Evolutionary conservation across 2,113 vertebrate species (phyloP).

Genomic region (Siniperca knerii): DNA sequence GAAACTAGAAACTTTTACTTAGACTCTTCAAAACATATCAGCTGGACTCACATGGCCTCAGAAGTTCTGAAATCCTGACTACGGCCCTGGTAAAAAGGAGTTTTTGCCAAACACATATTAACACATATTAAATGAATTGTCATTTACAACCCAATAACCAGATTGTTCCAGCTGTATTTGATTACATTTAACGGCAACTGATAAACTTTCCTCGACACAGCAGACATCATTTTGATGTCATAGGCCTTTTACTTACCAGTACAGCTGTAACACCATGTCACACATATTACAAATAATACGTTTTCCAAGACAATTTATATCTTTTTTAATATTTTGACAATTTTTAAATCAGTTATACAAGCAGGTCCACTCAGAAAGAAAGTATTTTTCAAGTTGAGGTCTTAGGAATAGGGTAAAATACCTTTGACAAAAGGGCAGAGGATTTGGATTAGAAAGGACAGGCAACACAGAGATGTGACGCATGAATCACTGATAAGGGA

Average conservation of each 20-base stretch:
- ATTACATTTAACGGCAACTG: not conserved
- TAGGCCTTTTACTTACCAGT: not conserved
- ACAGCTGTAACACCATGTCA: not conserved
- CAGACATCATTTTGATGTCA: not conserved
- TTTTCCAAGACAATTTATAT: not conserved
- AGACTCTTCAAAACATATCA: no score
- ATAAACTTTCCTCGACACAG: not conserved
- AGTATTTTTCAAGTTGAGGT: not conserved
- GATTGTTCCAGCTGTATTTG: not conserved
- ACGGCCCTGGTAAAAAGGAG: not conserved
- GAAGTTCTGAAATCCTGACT: not conserved
- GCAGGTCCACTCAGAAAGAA: not conserved
- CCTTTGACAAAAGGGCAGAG: conserved; percentile 8
- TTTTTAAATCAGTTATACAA: not conserved
- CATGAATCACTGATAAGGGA: conserved; percentile 42
- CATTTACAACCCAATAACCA: not conserved
- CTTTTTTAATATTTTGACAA: not conserved
- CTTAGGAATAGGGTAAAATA: not conserved
- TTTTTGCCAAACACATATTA: not conserved
- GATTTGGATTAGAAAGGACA: conserved; percentile 26
- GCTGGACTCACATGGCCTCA: not conserved
- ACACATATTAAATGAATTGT: not conserved
- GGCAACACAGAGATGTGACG: not conserved
- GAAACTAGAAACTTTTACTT: not conserved
- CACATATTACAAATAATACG: not conserved